Evolutionary conservation across 1,140 invertebrate genomes (phyloP), one percentile per base, ranked within the genome.

Genomic region (Rhagoletis zephyria): DNA sequence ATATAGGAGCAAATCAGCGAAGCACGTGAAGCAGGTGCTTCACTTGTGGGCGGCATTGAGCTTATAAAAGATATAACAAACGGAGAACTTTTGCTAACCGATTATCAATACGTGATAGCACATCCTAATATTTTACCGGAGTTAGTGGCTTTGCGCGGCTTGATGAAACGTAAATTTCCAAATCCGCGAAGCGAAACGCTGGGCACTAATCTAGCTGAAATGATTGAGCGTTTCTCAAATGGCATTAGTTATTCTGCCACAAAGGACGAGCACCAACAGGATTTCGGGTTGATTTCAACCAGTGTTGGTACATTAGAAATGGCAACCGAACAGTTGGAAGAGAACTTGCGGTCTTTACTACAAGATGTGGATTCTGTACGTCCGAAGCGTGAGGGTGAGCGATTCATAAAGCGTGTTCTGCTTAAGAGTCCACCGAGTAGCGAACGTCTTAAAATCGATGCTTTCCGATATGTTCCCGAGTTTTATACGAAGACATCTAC

Each of bases 71-170:
- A 95, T 87, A 95, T 97, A 90, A 95, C 96, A 93, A 95, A 93
- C 90, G 97, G 97, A 59, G 93, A 95, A 89, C 90, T 97, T 19
- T 93, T 94, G 70, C 88, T 96, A 5, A 92, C 94, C n/a, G 96
- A 97, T 87, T 97, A 95, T 92, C 94, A 97, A 89, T 95, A 94
- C 90, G 90, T 97, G 2, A 92, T 97, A 61, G 96, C 96, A 5
- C 96, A 97, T 94, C 95, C 96, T 4, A 95, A 96, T 90, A 96
- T 97, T 87, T 91, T 97, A 87, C 94, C 96, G 0, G 97, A 97
- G 77, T 91, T 97, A 51, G 94, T 96, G 2, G 93, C 94, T 0
- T 94, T 97, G 70, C 94, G 96, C 90, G 96, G 96, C 40, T 90
- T 97, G 12, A 93, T 98, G 93, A 97, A 96, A 89, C 95, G 93